These are phyloP conservation scores for Sturnira hondurensis DNA, from an alignment of 2,113 vertebrate genomes.

Conservation along the genomic window DNA sequence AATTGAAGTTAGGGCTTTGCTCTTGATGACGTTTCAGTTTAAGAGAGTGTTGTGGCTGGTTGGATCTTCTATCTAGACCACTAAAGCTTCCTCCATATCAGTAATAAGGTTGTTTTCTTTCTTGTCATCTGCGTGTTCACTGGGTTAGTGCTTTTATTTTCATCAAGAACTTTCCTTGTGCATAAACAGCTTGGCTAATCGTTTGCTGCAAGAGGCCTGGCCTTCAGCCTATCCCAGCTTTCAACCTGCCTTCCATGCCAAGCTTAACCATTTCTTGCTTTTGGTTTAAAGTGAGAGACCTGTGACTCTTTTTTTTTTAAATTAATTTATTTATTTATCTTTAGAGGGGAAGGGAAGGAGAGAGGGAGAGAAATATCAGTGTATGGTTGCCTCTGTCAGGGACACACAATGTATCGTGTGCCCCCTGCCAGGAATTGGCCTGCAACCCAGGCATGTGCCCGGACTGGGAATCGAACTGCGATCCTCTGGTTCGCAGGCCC, in stretches of 20 bases:
- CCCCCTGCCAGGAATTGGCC: too few species aligned
- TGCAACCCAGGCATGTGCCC: too few species aligned
- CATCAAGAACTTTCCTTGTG: not conserved
- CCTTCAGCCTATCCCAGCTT: not conserved
- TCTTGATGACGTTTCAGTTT: not conserved
- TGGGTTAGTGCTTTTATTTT: not conserved
- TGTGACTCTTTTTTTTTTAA: not conserved
- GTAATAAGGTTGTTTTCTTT: not conserved
- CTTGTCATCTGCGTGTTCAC: not conserved
- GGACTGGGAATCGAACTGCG: too few species aligned
- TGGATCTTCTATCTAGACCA: not conserved
- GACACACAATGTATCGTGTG: too few species aligned
- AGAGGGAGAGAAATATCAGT: too few species aligned
- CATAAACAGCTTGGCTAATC: not conserved
- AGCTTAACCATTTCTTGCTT: not conserved
- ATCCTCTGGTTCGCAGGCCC: too few species aligned
- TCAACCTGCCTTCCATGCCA: too few species aligned
- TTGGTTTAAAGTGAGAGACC: not conserved
- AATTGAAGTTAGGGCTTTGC: too few species aligned
- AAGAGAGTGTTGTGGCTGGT: not conserved
- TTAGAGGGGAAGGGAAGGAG: too few species aligned
- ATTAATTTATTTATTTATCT: too few species aligned
- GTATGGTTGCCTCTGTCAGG: too few species aligned
- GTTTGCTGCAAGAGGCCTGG: not conserved
- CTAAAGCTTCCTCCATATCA: not conserved